Conservation (phyloP, 53 echinoderm and acorn worm genomes). For the Holothuria scabra region DNA sequence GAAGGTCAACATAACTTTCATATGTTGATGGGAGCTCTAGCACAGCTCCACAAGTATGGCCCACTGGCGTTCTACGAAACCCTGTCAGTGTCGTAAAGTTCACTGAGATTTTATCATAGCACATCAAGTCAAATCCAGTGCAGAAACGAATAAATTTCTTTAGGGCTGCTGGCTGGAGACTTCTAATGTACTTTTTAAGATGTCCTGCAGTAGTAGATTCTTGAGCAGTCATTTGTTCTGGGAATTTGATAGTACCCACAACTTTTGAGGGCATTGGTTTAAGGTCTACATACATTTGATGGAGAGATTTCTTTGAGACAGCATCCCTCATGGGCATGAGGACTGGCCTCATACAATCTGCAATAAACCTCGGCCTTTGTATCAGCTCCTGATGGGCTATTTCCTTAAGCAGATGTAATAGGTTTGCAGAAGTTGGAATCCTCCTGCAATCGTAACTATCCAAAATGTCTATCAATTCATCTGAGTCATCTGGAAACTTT, state of each 20-base stretch:
- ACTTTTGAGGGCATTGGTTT: slow-evolving; percentile 44
- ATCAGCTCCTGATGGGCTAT: slow-evolving; percentile 60
- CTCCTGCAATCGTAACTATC: slow-evolving; percentile 45
- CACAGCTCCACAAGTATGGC: slow-evolving; percentile 8
- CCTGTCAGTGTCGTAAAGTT: slow-evolving; percentile 1
- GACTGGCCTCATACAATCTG: slow-evolving; percentile 49
- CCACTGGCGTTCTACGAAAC: slow-evolving; percentile 1
- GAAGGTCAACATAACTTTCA: background rate
- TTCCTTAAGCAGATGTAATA: slow-evolving; percentile 49
- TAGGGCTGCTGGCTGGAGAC: slow-evolving; percentile 47
- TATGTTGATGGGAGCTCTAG: slow-evolving; percentile 29
- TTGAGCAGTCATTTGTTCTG: slow-evolving; percentile 36
- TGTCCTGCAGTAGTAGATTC: slow-evolving; percentile 27
- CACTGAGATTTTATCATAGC: background rate
- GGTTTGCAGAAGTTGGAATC: slow-evolving; percentile 21
- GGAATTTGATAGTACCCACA: slow-evolving; percentile 36
- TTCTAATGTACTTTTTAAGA: slow-evolving; percentile 59
- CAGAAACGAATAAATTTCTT: slow-evolving; percentile 54
- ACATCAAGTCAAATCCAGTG: slow-evolving; percentile 34
- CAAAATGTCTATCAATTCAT: slow-evolving; percentile 46
- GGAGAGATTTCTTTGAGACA: slow-evolving; percentile 32
- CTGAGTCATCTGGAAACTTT: slow-evolving; percentile 50
- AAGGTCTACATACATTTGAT: slow-evolving; percentile 45
- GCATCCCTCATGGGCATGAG: slow-evolving; percentile 42
- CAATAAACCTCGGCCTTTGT: slow-evolving; percentile 57